A percentile compares a stretch with the other conserved stretches of the same genome.
These are phyloP conservation scores for Romanogobio albipinnatus DNA, from an alignment of 2,113 vertebrate species.

Conservation along the genomic window DNA sequence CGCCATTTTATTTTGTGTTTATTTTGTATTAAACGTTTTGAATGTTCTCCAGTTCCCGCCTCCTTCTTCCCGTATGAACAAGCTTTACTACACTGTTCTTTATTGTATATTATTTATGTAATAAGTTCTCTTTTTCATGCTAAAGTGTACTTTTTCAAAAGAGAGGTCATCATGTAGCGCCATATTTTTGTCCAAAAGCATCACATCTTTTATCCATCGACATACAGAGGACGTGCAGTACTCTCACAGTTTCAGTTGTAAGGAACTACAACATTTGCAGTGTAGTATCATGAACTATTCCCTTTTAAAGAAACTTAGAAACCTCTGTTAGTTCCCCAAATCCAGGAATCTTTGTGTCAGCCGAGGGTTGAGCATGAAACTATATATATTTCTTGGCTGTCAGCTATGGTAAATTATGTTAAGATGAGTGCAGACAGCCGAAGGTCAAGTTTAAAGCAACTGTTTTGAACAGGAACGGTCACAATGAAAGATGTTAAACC, in stretches of 20 bases:
- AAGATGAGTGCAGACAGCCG: slow-evolving; percentile 34
- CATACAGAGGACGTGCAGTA: neutral
- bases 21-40: no score
- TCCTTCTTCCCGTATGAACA: no score
- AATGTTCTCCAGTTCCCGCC: no score
- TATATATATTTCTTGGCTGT: slow-evolving; percentile 16
- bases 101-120: no score
- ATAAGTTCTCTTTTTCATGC: neutral
- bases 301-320: neutral
- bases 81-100: no score
- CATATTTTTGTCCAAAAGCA: neutral
- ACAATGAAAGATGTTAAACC: slow-evolving; percentile 43
- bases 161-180: neutral
- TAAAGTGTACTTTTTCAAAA: neutral
- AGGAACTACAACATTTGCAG: neutral
- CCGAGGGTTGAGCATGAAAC: neutral
- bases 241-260: neutral
- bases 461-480: slow-evolving; percentile 38
- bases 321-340: neutral
- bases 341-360: neutral
- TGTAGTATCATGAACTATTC: neutral
- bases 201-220: neutral
- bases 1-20: no score
- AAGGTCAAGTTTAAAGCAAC: slow-evolving; percentile 49
- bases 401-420: slow-evolving; percentile 26